These are phyloP conservation scores for Sinosuthora webbiana DNA, from an alignment of 2,113 vertebrate genomes.

Conservation along the genomic window DNA sequence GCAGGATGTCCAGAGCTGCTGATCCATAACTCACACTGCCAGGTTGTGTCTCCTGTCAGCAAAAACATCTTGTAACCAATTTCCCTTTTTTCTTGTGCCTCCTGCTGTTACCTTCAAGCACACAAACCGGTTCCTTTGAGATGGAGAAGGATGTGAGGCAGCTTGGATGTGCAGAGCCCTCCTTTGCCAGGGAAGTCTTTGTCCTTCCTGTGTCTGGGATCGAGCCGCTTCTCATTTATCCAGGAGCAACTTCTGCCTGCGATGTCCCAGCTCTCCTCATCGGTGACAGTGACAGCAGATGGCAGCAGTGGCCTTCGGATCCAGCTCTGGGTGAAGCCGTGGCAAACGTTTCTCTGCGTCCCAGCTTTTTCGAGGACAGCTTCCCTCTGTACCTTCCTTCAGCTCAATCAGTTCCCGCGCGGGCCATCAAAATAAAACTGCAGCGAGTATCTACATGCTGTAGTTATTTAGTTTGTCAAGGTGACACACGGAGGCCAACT, in stretches of 20 bases:
- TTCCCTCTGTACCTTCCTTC: not conserved
- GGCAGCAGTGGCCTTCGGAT: slow-evolving; percentile 89
- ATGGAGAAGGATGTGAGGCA: rapidly evolving
- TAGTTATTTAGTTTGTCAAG: not conserved
- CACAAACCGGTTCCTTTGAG: not conserved
- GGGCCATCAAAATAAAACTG: not conserved
- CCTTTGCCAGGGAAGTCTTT: not conserved
- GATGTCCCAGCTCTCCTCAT: not conserved
- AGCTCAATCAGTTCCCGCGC: not conserved
- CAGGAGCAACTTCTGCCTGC: not conserved
- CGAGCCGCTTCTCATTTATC: not conserved
- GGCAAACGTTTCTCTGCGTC: not conserved
- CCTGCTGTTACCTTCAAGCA: not conserved
- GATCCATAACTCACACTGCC: not conserved
- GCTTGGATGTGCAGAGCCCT: not conserved
- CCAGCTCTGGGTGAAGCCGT: not conserved
- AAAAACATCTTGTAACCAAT: not conserved
- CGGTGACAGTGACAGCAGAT: slow-evolving; percentile 75
- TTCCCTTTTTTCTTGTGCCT: not conserved
- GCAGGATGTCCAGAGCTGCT: not conserved
- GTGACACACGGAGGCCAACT: not conserved
- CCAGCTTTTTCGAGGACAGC: not conserved
- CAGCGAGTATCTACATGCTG: not conserved
- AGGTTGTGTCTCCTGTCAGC: not conserved
- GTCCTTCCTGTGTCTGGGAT: not conserved